Base-by-base conservation (phyloP, 1,140 invertebrate species). In the Polypedilum vanderplanki region DNA sequence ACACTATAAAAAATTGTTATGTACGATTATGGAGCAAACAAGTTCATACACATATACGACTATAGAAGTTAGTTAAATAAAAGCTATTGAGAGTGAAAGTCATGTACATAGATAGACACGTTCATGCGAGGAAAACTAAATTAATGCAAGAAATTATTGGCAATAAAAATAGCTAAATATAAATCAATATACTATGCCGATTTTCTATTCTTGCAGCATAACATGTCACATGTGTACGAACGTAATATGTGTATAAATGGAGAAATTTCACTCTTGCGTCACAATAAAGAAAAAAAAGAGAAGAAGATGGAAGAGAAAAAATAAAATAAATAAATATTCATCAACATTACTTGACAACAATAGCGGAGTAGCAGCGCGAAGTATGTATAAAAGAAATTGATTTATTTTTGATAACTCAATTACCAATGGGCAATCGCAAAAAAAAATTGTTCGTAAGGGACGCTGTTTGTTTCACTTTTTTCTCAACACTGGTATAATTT, bases 171-270 rank as follows among this genome's bases (percentile, higher is more conserved):
- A 33, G 24, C 24, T 33, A 33, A 33, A 33, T 57, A 57, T 57
- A n/a, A 57, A 57, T 4, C 12, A 57, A 57, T 12, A 57, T 33
- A 33, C 24, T 33, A 33, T 33, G 24, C 24, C 24, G 24, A 15
- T 46, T 15, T 46, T 57, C 46, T 57, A 57, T 57, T 57, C 46
- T 57, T 57, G 46, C 46, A 57, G 46, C 46, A 57, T 57, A 57
- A 12, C 46, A 57, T 15, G 46, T 57, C 46, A 57, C 4, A n/a
- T 57, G n/a, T 15, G 46, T 57, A 57, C 46, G n/a, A 57, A 15
- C 15, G 12, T 15, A 57, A 57, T 57, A n/a, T 12, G n/a, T n/a
- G n/a, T n/a, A n/a, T n/a, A n/a, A 46, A 46, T 57, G 46, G 46
- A 12, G 12, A 57, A 57, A 57, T 57, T 4, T 15, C 4, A 4